Conservation (phyloP, 2,113 vertebrate genomes). For the Nestor notabilis region DNA sequence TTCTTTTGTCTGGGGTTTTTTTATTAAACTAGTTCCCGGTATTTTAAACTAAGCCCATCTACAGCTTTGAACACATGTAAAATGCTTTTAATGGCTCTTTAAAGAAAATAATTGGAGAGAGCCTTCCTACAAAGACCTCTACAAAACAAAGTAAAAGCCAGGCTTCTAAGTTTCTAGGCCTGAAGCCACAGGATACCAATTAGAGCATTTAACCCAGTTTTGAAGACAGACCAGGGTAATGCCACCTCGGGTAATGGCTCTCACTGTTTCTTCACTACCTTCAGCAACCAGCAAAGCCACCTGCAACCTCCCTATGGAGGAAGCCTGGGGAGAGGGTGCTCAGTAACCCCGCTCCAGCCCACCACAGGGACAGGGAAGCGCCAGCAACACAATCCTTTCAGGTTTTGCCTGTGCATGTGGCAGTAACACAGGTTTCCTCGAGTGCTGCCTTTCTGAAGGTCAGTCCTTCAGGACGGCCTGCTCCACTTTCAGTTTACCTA, state of each 20-base stretch:
- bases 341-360: not conserved
- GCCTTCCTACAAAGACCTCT: not conserved
- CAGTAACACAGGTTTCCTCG: not conserved
- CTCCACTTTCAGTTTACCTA: not conserved
- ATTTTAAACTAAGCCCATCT: not conserved
- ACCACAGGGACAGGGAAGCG: not conserved
- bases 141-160: not conserved
- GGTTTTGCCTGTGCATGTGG: fast-evolving
- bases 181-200: not conserved
- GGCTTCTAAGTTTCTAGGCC: not conserved
- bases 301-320: not conserved
- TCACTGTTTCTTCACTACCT: not conserved
- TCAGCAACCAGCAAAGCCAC: not conserved
- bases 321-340: not conserved
- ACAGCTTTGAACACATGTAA: not conserved
- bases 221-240: not conserved
- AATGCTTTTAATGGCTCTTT: not conserved
- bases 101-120: not conserved
- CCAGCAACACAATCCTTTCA: not conserved
- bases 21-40: not conserved
- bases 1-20: not conserved
- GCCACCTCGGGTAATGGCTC: not conserved
- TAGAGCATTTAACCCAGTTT: not conserved
- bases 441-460: not conserved
- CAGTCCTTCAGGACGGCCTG: not conserved